Percentiles rank a stretch among this genome's conserved stretches.
Evolutionary conservation across 2,113 vertebrate species (phyloP).

Genomic region (Trematomus loennbergii): DNA sequence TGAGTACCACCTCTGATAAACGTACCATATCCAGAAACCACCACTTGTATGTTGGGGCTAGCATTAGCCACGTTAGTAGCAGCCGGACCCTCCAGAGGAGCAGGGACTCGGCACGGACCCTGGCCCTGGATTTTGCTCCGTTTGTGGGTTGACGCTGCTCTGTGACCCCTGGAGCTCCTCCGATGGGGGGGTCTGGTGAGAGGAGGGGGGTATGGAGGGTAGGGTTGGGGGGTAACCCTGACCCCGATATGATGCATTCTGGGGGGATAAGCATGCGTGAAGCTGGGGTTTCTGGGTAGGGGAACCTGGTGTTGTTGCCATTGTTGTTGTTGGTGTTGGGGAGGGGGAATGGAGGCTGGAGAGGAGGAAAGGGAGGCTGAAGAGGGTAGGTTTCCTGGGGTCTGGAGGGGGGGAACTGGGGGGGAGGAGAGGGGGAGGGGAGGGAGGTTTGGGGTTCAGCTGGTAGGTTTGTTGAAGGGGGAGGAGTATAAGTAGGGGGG

Average conservation of each 20-base stretch:
- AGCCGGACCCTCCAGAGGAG: constrained; percentile 17
- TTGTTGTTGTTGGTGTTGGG: constrained; percentile 6
- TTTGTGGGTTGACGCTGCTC: constrained; percentile 42
- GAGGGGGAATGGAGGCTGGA: neutral
- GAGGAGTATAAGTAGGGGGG: constrained; percentile 90
- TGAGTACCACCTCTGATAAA: no score
- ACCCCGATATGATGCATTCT: constrained; percentile 72
- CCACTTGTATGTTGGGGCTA: constrained; percentile 18
- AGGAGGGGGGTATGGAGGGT: constrained; percentile 82
- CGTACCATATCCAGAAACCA: constrained; percentile 38
- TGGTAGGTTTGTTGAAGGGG: constrained; percentile 91
- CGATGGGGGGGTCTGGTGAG: constrained; percentile 61
- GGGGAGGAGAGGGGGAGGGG: constrained; percentile 43
- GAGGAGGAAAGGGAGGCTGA: constrained; percentile 52
- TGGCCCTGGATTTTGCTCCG: neutral
- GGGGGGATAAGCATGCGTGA: constrained; percentile 72
- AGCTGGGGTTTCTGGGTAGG: constrained; percentile 69
- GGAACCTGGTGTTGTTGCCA: constrained; percentile 70
- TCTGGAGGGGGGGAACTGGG: constrained; percentile 9
- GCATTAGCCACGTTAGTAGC: constrained; percentile 28
- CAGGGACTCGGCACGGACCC: neutral
- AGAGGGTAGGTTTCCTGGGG: constrained; percentile 29
- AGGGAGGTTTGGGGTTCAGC: constrained; percentile 85
- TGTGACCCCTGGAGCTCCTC: constrained; percentile 77
- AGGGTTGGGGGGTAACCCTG: constrained; percentile 70